Evolutionary conservation across 1,140 invertebrate genomes (phyloP).

Genomic region (Lasioglossum baleicum): DNA sequence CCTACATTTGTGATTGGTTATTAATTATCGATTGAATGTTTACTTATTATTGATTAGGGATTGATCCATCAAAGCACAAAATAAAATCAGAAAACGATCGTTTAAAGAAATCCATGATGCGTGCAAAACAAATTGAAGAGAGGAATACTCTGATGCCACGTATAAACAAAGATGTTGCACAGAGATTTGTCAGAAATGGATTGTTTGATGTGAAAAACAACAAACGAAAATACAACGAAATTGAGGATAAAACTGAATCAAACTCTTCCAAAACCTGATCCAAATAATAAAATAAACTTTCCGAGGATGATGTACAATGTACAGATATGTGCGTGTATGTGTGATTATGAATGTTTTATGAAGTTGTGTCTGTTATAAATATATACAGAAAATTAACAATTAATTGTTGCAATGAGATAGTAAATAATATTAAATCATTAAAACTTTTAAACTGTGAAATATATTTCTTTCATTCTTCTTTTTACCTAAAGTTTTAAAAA

Average conservation of each 20-base stretch:
- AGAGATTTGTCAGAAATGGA: constrained; percentile 77
- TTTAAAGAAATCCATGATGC: constrained; percentile 73
- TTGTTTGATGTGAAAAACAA: constrained; percentile 71
- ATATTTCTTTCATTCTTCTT: background rate
- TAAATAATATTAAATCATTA: background rate
- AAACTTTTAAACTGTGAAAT: background rate
- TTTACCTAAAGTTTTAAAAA: background rate
- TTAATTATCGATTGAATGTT: constrained; percentile 9
- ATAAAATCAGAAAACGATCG: constrained; percentile 77
- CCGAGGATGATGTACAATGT: background rate
- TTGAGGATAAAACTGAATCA: background rate
- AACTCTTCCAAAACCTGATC: background rate
- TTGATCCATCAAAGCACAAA: constrained; percentile 70
- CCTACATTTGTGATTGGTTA: background rate
- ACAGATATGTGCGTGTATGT: background rate
- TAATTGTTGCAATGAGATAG: background rate
- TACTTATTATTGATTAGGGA: constrained; percentile 58
- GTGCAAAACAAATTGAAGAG: constrained; percentile 77
- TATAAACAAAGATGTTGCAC: constrained; percentile 74
- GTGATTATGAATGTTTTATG: background rate
- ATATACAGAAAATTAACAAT: background rate
- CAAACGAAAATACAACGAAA: constrained; percentile 6
- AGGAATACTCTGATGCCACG: constrained; percentile 74
- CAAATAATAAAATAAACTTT: background rate
- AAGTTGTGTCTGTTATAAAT: background rate